Evolutionary conservation across 2,888 invertebrate species (phyloP).

Genomic region (Parthenolecanium corni): DNA sequence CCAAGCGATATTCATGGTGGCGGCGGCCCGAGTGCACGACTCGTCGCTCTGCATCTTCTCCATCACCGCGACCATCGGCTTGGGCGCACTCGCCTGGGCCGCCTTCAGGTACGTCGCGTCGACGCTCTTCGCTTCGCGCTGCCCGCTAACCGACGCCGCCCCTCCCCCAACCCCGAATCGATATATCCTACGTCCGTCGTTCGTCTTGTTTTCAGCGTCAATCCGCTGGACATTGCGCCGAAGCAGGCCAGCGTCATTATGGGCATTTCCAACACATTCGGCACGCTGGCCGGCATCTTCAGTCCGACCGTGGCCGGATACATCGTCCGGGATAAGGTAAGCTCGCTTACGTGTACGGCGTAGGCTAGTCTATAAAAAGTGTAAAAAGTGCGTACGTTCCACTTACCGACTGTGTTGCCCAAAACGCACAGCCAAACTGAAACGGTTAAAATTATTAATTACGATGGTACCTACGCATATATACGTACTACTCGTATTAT

Average conservation of each 20-base stretch:
- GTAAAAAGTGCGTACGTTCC: too few relatives aligned
- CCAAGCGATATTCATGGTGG: constrained; percentile 77
- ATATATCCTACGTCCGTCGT: neutral
- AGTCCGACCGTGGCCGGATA: constrained; percentile 71
- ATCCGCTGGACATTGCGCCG: constrained; percentile 80
- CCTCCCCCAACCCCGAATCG: constrained; percentile 31
- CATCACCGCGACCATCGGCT: constrained; percentile 74
- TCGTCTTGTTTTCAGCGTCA: constrained; percentile 40
- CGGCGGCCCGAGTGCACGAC: constrained; percentile 60
- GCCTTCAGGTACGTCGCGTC: constrained; percentile 58
- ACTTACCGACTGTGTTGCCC: too few relatives aligned
- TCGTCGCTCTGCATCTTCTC: constrained; percentile 62
- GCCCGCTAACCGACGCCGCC: neutral
- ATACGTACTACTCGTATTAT: too few relatives aligned
- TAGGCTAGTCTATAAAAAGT: too few relatives aligned
- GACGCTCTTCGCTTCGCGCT: too few relatives aligned
- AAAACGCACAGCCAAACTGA: too few relatives aligned
- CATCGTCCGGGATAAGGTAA: constrained; percentile 61
- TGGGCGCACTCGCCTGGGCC: constrained; percentile 87
- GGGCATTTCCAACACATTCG: constrained; percentile 84
- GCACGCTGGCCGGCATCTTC: constrained; percentile 83
- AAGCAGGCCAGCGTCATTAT: constrained; percentile 82
- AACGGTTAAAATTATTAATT: too few relatives aligned
- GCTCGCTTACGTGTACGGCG: too few relatives aligned
- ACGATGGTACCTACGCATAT: too few relatives aligned